phyloP scores from a whole-genome alignment of 2,113 vertebrate species.

The Ceyx melanurus region DNA sequence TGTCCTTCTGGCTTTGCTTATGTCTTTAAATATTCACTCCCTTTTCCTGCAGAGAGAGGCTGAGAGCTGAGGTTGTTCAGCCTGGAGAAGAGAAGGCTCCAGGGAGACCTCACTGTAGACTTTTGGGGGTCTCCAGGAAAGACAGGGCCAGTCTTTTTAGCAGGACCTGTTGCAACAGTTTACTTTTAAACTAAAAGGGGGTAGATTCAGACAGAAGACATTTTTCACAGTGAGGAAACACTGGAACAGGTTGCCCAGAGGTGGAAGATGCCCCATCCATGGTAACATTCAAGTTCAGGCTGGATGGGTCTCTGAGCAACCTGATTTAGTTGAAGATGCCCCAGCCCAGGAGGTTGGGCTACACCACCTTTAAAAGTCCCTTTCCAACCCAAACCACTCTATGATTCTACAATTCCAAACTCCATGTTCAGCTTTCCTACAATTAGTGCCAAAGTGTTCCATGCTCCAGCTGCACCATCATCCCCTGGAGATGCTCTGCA shows the following conservation, averaged over 20 bases:
- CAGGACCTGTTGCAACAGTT: not conserved
- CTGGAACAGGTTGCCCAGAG: not conserved
- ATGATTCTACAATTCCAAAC: not conserved
- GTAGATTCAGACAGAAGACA: not conserved
- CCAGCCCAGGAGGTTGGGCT: not conserved
- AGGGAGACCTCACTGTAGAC: not conserved
- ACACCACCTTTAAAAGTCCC: not conserved
- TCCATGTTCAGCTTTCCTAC: not conserved
- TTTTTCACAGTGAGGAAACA: not conserved
- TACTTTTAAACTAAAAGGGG: not conserved
- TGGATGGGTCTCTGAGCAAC: not conserved
- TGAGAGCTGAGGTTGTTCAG: not conserved
- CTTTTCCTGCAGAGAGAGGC: not conserved
- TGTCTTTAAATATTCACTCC: not conserved
- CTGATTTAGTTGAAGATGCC: not conserved
- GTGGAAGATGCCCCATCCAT: not conserved
- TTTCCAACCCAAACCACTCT: not conserved
- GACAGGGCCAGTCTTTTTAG: not conserved
- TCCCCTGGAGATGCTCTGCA: slow-evolving; percentile 8
- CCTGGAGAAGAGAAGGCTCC: not conserved
- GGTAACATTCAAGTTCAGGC: not conserved
- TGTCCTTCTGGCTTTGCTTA: not conserved
- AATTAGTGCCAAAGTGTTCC: not conserved
- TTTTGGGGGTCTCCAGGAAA: not conserved
- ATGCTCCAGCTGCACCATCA: not conserved